Evolutionary conservation across 2,888 invertebrate genomes (phyloP).

Genomic region (Trachelus troglodyta): DNA sequence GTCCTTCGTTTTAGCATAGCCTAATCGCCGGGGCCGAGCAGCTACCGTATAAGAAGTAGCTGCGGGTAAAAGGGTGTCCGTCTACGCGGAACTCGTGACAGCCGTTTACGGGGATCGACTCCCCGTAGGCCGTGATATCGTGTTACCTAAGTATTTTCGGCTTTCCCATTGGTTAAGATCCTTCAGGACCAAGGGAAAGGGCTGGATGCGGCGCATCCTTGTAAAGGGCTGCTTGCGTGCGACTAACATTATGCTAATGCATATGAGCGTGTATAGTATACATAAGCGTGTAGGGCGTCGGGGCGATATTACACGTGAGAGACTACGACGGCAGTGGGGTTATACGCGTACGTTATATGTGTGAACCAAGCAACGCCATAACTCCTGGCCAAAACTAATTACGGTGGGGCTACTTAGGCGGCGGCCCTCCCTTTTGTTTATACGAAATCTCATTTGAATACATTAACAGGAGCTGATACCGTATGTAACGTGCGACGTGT

Average conservation of each 20-base stretch:
- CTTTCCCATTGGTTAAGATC: not conserved
- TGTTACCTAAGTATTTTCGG: conserved; percentile 34
- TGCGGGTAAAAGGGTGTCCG: conserved; percentile 34
- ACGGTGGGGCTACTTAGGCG: conserved; percentile 50
- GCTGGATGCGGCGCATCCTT: not conserved
- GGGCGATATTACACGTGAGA: conserved; percentile 8
- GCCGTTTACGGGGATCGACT: conserved; percentile 34
- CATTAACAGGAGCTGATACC: conserved; percentile 31
- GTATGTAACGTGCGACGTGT: conserved; percentile 5
- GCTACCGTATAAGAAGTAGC: conserved; percentile 41
- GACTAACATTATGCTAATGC: conserved; percentile 53
- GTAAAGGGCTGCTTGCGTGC: conserved; percentile 40
- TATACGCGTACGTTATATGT: not conserved
- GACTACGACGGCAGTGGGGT: not conserved
- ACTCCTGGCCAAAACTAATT: conserved; percentile 56
- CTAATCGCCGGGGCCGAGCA: conserved; percentile 32
- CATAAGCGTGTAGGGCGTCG: conserved; percentile 1
- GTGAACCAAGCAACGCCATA: conserved; percentile 32
- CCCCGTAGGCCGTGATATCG: conserved; percentile 40
- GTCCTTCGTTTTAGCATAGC: conserved; percentile 34
- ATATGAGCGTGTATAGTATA: conserved; percentile 10
- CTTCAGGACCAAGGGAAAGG: conserved; percentile 2
- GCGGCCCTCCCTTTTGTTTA: conserved; percentile 47
- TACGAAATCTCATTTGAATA: conserved; percentile 54
- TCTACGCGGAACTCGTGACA: conserved; percentile 32